A percentile compares a stretch with the other conserved stretches of the same genome.
These are phyloP conservation scores for Corythornis vintsioides DNA, from an alignment of 2,113 vertebrate species.

Conservation along the genomic window DNA sequence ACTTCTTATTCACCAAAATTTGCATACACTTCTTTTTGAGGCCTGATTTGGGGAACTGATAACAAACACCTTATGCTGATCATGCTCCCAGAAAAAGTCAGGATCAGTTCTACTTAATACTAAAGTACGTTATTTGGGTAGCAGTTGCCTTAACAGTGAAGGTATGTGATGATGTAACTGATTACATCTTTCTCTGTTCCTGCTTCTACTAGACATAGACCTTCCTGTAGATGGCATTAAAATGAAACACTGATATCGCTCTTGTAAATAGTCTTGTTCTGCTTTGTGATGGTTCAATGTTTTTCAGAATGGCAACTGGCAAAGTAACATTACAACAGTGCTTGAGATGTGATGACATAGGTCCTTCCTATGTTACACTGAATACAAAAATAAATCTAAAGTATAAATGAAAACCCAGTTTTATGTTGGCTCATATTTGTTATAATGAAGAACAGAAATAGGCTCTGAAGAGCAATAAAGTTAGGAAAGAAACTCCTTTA, in stretches of 20 bases:
- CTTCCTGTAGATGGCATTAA: background rate
- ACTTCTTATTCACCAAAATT: background rate
- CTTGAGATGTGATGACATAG: background rate
- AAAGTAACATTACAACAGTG: background rate
- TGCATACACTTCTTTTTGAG: background rate
- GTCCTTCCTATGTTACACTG: background rate
- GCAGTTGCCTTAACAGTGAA: background rate
- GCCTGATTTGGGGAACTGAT: background rate
- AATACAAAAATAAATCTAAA: background rate
- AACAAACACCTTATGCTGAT: background rate
- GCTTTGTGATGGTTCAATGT: background rate
- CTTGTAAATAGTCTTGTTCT: background rate
- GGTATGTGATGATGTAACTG: background rate
- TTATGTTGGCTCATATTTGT: background rate
- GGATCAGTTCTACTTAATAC: background rate
- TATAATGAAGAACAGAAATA: background rate
- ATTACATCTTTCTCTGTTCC: background rate
- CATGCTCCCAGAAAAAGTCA: background rate
- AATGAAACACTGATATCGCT: background rate
- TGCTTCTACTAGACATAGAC: background rate
- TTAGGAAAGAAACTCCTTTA: background rate
- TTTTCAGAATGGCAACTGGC: background rate
- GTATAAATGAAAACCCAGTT: background rate
- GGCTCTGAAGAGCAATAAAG: background rate
- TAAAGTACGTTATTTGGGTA: background rate